These are phyloP conservation scores for Aelia acuminata DNA, from an alignment of 2,888 invertebrate species.

Conservation along the genomic window DNA sequence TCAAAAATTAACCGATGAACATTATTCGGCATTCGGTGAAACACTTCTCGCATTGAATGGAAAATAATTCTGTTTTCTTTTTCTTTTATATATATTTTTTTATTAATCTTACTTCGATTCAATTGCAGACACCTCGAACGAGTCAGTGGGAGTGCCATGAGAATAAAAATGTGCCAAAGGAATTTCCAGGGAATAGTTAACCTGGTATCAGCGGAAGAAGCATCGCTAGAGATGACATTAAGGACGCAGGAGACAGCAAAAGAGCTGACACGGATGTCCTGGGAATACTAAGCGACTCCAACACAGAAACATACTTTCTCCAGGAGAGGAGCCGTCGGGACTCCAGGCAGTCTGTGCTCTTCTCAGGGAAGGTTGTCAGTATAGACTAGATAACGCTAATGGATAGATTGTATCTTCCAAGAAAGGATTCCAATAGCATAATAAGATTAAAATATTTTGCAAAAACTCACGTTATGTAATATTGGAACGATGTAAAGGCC, in stretches of 20 bases:
- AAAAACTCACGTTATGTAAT: too few species aligned
- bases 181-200: conserved; percentile 26
- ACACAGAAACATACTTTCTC: conserved; percentile 44
- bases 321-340: background rate
- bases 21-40: background rate
- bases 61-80: background rate
- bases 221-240: background rate
- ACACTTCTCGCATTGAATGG: background rate
- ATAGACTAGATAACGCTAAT: background rate
- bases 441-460: background rate
- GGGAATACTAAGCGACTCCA: conserved; percentile 22
- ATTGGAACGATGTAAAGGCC: too few species aligned
- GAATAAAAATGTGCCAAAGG: background rate
- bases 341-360: conserved; percentile 20
- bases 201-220: background rate
- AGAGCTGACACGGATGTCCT: conserved; percentile 28
- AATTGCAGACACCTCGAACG: background rate
- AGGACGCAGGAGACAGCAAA: conserved; percentile 24
- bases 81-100: background rate
- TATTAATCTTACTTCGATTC: too few species aligned
- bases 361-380: background rate
- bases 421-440: background rate
- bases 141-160: background rate
- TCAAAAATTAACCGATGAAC: background rate
- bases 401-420: background rate